Percentiles rank a stretch among this genome's conserved stretches.
Evolutionary conservation across 2,797 vertebrate species (phyloP).

Genomic region (Zalophus californianus): DNA sequence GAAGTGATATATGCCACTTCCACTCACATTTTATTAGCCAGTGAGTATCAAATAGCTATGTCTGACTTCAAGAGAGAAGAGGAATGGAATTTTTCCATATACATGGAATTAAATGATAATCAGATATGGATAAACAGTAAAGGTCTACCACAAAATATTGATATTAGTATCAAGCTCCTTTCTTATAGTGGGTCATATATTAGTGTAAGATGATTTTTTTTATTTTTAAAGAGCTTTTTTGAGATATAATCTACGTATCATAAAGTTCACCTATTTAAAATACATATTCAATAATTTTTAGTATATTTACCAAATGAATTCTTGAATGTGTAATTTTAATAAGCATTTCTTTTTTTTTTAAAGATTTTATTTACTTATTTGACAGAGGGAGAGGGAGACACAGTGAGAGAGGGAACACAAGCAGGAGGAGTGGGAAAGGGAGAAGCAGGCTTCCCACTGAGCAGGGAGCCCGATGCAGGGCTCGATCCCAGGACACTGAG

Average conservation of each 20-base stretch:
- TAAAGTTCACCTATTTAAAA: background rate
- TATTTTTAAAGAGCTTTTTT: background rate
- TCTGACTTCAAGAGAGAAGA: background rate
- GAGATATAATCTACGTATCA: background rate
- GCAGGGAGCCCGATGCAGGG: too few species aligned
- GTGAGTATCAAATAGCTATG: background rate
- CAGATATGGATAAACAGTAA: background rate
- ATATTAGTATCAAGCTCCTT: background rate
- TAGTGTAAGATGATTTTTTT: background rate
- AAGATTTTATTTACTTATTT: too few species aligned
- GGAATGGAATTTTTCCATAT: background rate
- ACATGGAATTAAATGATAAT: background rate
- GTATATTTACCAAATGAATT: background rate
- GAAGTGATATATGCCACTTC: background rate
- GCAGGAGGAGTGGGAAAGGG: too few species aligned
- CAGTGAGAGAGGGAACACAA: too few species aligned
- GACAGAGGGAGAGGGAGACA: too few species aligned
- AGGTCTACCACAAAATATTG: background rate
- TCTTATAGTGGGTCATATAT: background rate
- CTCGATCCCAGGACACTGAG: too few species aligned
- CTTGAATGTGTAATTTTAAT: background rate
- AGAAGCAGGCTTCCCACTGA: too few species aligned
- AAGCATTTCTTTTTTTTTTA: background rate
- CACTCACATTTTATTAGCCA: conserved; percentile 2
- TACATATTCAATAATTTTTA: background rate